These are phyloP conservation scores for Arctia plantaginis DNA, from an alignment of 2,888 invertebrate species.

Conservation along the genomic window DNA sequence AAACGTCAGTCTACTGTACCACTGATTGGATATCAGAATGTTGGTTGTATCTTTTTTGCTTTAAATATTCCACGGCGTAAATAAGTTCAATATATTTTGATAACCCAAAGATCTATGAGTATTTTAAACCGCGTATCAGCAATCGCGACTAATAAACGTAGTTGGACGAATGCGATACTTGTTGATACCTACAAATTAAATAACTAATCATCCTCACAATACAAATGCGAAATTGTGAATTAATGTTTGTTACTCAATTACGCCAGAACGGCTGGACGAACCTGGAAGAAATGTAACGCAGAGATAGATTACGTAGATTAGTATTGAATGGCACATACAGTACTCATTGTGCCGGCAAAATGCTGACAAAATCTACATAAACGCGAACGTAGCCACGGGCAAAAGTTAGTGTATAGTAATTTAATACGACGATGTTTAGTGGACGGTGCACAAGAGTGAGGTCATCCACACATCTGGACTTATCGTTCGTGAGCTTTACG, in stretches of 20 bases:
- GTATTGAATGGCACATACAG: no score
- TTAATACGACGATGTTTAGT: background rate
- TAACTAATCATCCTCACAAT: background rate
- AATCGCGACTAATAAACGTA: background rate
- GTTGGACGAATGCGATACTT: background rate
- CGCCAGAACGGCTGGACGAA: background rate
- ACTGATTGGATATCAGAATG: background rate
- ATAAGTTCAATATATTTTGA: constrained; percentile 19
- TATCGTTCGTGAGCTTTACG: background rate
- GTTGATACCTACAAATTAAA: background rate
- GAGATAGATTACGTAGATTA: background rate
- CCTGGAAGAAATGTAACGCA: background rate
- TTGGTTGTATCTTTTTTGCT: background rate
- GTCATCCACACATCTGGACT: constrained; percentile 19
- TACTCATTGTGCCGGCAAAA: no score
- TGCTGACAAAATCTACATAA: no score
- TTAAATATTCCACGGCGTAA: constrained; percentile 16
- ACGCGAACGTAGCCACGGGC: no score
- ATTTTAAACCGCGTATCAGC: constrained; percentile 21
- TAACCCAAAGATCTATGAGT: constrained; percentile 36
- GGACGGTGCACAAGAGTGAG: constrained; percentile 4
- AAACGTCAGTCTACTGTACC: background rate
- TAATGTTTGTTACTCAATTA: background rate
- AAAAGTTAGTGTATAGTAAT: background rate
- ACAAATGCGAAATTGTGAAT: background rate